Percentiles rank a stretch among this genome's conserved stretches.
These are phyloP conservation scores for Clepsis dumicolana DNA, from an alignment of 2,888 invertebrate species.

Conservation along the genomic window DNA sequence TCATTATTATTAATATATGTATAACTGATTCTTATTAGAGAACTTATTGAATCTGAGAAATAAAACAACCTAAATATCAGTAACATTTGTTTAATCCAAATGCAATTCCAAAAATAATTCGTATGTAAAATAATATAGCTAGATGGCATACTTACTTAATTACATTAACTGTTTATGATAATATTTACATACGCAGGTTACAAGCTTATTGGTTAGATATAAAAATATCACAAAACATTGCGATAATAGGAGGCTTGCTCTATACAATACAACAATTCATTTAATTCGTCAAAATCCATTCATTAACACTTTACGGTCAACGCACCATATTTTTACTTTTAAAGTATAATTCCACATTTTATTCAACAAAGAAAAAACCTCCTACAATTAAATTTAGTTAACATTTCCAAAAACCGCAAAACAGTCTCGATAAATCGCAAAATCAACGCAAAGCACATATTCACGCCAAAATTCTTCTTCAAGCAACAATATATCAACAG, in stretches of 20 bases:
- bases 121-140: constrained; percentile 33
- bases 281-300: background rate
- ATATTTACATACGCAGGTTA: constrained; percentile 13
- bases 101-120: constrained; percentile 51
- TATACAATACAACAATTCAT: constrained; percentile 16
- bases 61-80: constrained; percentile 1
- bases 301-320: background rate
- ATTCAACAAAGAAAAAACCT: constrained; percentile 5
- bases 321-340: background rate
- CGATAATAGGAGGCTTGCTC: constrained; percentile 48
- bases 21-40: no score
- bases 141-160: constrained; percentile 48
- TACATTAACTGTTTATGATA: constrained; percentile 9
- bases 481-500: background rate
- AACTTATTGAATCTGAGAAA: no score
- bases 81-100: constrained; percentile 58
- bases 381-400: background rate
- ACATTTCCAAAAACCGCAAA: background rate
- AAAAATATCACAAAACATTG: constrained; percentile 59
- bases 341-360: background rate
- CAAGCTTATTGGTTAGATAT: constrained; percentile 17
- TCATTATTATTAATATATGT: no score
- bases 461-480: background rate
- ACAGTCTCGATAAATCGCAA: background rate
- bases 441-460: background rate